Percentiles rank a stretch among this genome's conserved stretches.
phyloP scores from a whole-genome alignment of 2,797 vertebrate species.

The Sebastes glaucus region DNA sequence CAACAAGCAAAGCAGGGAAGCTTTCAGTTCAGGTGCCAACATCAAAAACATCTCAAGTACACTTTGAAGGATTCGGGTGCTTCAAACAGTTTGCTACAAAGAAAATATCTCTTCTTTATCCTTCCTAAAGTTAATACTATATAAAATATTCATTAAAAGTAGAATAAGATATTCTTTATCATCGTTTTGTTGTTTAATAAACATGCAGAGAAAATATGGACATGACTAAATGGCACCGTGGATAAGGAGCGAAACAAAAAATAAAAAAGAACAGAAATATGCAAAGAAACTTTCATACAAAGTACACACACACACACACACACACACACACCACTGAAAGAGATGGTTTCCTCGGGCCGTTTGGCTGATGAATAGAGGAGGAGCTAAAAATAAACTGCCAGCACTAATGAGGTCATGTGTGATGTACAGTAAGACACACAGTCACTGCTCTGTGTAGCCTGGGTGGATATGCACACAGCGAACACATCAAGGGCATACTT shows the following conservation, averaged over 20 bases:
- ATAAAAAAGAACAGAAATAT: neutral
- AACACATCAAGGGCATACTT: constrained; percentile 4
- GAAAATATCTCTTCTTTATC: neutral
- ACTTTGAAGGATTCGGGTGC: neutral
- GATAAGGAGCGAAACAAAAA: neutral
- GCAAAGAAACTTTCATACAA: neutral
- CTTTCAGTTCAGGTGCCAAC: neutral
- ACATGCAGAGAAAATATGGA: no score
- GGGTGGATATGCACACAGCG: neutral
- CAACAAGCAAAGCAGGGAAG: neutral
- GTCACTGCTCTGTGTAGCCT: constrained; percentile 27
- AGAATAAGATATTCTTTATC: neutral
- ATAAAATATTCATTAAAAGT: neutral
- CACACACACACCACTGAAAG: constrained; percentile 11
- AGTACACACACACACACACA: neutral
- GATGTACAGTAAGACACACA: constrained; percentile 68
- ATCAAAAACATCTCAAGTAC: neutral
- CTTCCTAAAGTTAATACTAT: neutral
- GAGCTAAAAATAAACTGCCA: constrained; percentile 75
- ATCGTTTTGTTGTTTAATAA: neutral
- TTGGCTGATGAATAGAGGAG: constrained; percentile 69
- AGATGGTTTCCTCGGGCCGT: constrained; percentile 52
- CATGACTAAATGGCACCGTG: neutral
- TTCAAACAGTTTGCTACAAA: neutral
- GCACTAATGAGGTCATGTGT: constrained; percentile 77